These are phyloP conservation scores for Cotesia chilonis DNA, from an alignment of 1,140 invertebrate species.

Conservation along the genomic window DNA sequence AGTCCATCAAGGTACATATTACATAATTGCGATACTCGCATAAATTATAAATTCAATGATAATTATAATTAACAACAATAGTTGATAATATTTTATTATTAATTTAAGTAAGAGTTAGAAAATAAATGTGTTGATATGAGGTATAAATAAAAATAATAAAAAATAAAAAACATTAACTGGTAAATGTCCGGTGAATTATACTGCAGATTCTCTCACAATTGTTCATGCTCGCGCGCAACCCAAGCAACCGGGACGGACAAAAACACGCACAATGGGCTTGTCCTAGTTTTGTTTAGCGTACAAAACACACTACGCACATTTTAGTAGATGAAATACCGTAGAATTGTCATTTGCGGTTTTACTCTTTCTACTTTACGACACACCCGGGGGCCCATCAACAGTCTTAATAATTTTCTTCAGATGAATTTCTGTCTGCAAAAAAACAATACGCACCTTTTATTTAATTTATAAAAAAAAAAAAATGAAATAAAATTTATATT, in stretches of 20 bases:
- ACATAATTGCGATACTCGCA: background rate
- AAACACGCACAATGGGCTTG: slow-evolving; percentile 18
- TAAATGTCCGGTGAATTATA: background rate
- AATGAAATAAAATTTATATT: too few species aligned
- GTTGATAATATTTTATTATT: background rate
- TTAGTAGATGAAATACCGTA: background rate
- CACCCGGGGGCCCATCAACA: too few species aligned
- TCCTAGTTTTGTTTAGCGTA: slow-evolving; percentile 14
- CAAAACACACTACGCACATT: background rate
- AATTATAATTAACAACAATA: background rate
- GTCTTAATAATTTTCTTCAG: too few species aligned
- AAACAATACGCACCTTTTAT: too few species aligned
- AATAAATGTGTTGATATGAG: background rate
- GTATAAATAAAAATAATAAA: background rate
- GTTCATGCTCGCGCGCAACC: slow-evolving; percentile 9
- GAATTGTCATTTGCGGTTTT: background rate
- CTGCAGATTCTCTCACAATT: slow-evolving; percentile 19
- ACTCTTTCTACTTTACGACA: background rate
- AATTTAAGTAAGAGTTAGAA: background rate
- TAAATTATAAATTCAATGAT: background rate
- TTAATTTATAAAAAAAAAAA: too few species aligned
- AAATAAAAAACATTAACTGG: slow-evolving; percentile 10
- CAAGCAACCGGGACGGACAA: slow-evolving; percentile 20
- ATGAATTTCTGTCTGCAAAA: too few species aligned
- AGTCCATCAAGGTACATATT: slow-evolving; percentile 12